A percentile compares a stretch with the other conserved stretches of the same genome.
Conservation (phyloP, 2,888 invertebrate species). For the Drosophila eohydei region DNA sequence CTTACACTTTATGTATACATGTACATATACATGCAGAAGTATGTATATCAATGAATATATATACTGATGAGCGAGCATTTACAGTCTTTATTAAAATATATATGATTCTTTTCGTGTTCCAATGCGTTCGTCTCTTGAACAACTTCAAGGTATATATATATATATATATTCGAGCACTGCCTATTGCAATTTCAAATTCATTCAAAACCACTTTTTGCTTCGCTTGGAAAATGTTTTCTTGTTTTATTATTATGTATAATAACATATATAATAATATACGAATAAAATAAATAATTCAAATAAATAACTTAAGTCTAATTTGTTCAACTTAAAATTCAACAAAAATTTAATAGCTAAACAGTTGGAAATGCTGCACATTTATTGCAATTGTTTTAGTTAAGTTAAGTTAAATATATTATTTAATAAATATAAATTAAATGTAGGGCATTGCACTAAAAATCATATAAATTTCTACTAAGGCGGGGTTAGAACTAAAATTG, state of each 20-base stretch:
- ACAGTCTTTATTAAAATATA: too few species aligned
- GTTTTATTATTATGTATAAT: slow-evolving; percentile 52
- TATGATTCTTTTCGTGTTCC: too few species aligned
- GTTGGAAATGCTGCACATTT: slow-evolving; percentile 2
- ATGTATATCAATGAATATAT: too few species aligned
- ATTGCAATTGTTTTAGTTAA: slow-evolving; percentile 15
- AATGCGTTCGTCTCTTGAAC: too few species aligned
- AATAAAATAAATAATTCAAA: slow-evolving; percentile 66
- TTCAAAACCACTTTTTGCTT: not conserved
- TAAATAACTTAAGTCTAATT: slow-evolving; percentile 70
- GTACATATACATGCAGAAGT: too few species aligned
- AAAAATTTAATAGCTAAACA: slow-evolving; percentile 35
- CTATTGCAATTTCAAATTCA: not conserved
- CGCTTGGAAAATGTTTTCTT: not conserved
- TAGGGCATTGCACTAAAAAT: slow-evolving; percentile 61
- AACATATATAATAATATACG: slow-evolving; percentile 49
- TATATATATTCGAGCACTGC: too few species aligned
- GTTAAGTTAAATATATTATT: slow-evolving; percentile 20
- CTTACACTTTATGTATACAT: too few species aligned
- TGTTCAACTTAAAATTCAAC: slow-evolving; percentile 28
- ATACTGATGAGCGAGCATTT: too few species aligned
- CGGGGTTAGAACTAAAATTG: slow-evolving; percentile 69
- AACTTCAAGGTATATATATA: too few species aligned
- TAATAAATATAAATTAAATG: slow-evolving; percentile 30
- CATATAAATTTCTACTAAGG: slow-evolving; percentile 59